phyloP scores from a whole-genome alignment of 2,888 invertebrate genomes.

The Penaeus monodon region DNA sequence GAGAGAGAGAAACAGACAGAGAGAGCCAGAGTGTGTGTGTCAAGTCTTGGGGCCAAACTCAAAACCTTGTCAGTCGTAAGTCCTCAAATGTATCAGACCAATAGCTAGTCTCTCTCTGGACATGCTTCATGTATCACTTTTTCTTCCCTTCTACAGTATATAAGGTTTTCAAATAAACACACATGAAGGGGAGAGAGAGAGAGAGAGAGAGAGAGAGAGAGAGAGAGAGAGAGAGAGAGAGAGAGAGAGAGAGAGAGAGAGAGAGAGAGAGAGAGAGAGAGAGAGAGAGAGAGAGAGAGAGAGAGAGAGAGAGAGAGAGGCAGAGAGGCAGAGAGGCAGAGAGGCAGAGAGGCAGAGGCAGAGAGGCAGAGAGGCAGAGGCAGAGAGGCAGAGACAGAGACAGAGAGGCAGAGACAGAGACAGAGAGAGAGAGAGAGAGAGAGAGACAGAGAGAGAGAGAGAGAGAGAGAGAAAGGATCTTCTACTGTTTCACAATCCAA shows the following conservation, averaged over 20 bases:
- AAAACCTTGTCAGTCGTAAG: too few relatives aligned
- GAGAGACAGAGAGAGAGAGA: not conserved
- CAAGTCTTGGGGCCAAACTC: too few relatives aligned
- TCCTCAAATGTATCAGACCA: too few relatives aligned
- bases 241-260: not conserved
- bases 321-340: not conserved
- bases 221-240: not conserved
- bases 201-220: not conserved
- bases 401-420: not conserved
- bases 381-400: not conserved
- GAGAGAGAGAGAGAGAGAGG: not conserved
- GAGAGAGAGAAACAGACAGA: too few relatives aligned
- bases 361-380: not conserved
- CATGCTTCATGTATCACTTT: too few relatives aligned
- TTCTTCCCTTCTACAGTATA: too few relatives aligned
- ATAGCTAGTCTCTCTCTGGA: too few relatives aligned
- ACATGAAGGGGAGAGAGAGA: not conserved
- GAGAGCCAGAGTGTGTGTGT: too few relatives aligned
- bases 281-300: not conserved
- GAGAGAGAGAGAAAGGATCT: too few relatives aligned
- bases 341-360: not conserved
- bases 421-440: not conserved
- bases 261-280: not conserved
- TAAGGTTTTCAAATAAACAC: too few relatives aligned
- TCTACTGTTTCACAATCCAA: too few relatives aligned